Percentiles rank a stretch among this genome's conserved stretches.
phyloP scores from a whole-genome alignment of 2,888 invertebrate species.

The Luperina nickerlii region DNA sequence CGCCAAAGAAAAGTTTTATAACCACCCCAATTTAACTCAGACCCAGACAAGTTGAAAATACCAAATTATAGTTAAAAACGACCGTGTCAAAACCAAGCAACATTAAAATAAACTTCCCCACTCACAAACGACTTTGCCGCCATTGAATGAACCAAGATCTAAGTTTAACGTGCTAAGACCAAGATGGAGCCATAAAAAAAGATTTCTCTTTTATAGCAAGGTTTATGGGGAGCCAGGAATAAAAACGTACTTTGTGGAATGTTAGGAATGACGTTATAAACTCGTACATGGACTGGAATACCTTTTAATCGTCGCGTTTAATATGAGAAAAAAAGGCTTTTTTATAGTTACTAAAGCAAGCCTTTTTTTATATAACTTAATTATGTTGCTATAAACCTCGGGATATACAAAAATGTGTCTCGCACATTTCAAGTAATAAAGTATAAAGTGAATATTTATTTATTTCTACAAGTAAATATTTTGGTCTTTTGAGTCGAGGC shows the following conservation, averaged over 20 bases:
- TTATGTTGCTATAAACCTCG: background rate
- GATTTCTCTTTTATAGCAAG: constrained; percentile 63
- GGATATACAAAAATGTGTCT: background rate
- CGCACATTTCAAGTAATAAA: no score
- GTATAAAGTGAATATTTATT: no score
- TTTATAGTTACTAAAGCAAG: constrained; percentile 3
- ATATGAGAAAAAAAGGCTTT: background rate
- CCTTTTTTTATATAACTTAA: background rate
- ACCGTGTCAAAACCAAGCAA: constrained; percentile 31
- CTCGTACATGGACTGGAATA: constrained; percentile 26
- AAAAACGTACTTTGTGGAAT: constrained; percentile 61
- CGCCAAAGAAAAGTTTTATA: background rate
- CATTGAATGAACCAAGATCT: constrained; percentile 48
- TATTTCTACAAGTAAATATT: background rate
- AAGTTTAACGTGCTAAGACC: constrained; percentile 56
- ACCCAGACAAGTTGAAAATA: constrained; percentile 17
- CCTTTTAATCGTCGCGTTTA: constrained; percentile 51
- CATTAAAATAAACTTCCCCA: constrained; percentile 53
- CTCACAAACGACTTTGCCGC: constrained; percentile 33
- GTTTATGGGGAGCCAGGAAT: constrained; percentile 53
- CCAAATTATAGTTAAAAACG: constrained; percentile 46
- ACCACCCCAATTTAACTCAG: constrained; percentile 14
- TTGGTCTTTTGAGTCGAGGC: background rate
- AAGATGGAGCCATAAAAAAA: constrained; percentile 59
- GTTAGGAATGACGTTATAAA: constrained; percentile 43